Base-by-base conservation (phyloP, 2,113 vertebrate genomes). In the Sialia sialis region DNA sequence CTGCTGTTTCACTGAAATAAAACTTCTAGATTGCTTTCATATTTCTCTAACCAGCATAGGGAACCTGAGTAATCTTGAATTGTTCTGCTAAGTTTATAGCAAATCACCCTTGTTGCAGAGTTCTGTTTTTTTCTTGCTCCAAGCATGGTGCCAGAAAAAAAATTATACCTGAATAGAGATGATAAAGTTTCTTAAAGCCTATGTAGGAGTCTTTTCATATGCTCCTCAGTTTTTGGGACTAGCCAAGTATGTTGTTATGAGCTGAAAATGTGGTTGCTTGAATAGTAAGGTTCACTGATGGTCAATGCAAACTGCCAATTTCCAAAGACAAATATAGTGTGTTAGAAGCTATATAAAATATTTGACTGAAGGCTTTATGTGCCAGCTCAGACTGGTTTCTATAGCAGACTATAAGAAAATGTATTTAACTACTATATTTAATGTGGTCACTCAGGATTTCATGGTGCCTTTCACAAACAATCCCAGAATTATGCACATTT, bases 321-420 rank as follows among this genome's bases (percentile, higher is more conserved):
- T 95, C 70, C 70, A 73, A 94, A 90, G 91, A 93, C 41, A 93
- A 94, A 92, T 92, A 89, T 41, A 89, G 80, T 66, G 13, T 80
- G 58, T 85, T 76, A 95, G 89, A 93, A 83, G 56, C 83, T 94
- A 91, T 83, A 74, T 78, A 76, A 94, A 96, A 94, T 80, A 51
- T 69, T 68, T 90, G 89, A 81, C 84, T 94, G 58, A 56, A 78
- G 29, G 29, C 70, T 87, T 90, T 84, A 66, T 70, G 38, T 93
- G 86, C 82, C 79, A 93, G 54, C 84, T 97, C 93, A 95, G 82
- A 49, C 62, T 68, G 73, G 36, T 86, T 96, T 95, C 52, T 77
- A 26, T 64, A 87, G 84, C n/a, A 95, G 39, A 38, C 38, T 93
- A 27, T 77, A 91, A 83, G 88, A 86, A 91, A 95, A 69, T 52